Conservation (phyloP, 2,888 invertebrate species). For the Muscina levida region DNA sequence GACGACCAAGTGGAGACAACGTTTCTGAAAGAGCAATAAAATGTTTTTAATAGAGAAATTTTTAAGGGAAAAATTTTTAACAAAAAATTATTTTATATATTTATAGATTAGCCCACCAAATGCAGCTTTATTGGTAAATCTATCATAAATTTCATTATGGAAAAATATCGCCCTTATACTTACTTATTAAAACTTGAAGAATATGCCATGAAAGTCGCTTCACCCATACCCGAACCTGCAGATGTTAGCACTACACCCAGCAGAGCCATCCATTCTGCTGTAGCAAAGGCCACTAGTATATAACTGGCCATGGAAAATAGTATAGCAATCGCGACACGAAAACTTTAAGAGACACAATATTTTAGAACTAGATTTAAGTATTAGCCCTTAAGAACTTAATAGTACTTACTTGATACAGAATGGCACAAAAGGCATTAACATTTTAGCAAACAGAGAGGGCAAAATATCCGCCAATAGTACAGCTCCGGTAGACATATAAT, state of each 20-base stretch:
- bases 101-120: too few relatives aligned
- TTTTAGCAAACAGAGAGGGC: constrained; percentile 87
- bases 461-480: constrained; percentile 90
- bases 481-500: constrained; percentile 86
- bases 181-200: constrained; percentile 84
- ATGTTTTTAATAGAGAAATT: background rate
- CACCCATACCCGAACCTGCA: constrained; percentile 87
- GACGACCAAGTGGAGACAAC: constrained; percentile 89
- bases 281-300: constrained; percentile 83
- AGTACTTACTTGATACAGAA: constrained; percentile 83
- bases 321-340: constrained; percentile 82
- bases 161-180: too few relatives aligned
- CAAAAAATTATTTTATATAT: background rate
- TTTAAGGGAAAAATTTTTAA: background rate
- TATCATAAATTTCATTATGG: background rate
- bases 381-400: too few relatives aligned
- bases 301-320: constrained; percentile 82
- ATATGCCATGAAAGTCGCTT: constrained; percentile 86
- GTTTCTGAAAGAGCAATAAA: constrained; percentile 82
- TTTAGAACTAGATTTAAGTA: background rate
- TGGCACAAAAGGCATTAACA: constrained; percentile 86
- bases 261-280: constrained; percentile 82
- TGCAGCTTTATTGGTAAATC: too few relatives aligned
- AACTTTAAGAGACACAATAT: constrained; percentile 76
- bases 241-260: constrained; percentile 86